Percentiles rank a stretch among this genome's conserved stretches.
Conservation (phyloP, 2,888 invertebrate species). For the Ophion obscuratus region DNA sequence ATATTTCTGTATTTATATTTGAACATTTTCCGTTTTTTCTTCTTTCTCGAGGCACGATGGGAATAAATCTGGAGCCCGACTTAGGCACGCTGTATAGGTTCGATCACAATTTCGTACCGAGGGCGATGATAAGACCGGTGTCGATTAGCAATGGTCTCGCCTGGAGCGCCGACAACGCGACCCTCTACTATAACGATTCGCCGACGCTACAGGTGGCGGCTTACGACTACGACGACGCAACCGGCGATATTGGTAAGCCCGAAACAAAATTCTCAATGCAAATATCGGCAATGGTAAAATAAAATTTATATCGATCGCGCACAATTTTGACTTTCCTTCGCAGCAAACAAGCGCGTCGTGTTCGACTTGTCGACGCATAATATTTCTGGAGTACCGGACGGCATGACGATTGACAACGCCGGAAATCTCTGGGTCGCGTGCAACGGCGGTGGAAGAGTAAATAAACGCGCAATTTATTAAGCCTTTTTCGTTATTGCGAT, state of each 20-base stretch:
- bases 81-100: constrained; percentile 87
- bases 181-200: constrained; percentile 92
- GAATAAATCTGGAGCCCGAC: constrained; percentile 83
- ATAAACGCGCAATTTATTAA: constrained; percentile 72
- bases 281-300: not conserved
- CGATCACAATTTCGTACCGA: constrained; percentile 75
- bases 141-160: constrained; percentile 92
- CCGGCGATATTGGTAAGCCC: constrained; percentile 85
- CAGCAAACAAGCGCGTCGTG: constrained; percentile 86
- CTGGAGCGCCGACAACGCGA: constrained; percentile 89
- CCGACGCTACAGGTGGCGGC: constrained; percentile 88
- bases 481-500: not conserved
- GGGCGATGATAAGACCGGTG: constrained; percentile 83
- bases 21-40: not conserved
- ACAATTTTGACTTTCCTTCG: constrained; percentile 62
- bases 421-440: constrained; percentile 92
- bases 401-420: constrained; percentile 92
- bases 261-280: not conserved
- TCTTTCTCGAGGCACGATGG: constrained; percentile 78
- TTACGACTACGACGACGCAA: constrained; percentile 88
- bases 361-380: constrained; percentile 87
- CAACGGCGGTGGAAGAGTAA: constrained; percentile 88
- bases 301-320: not conserved
- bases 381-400: constrained; percentile 88
- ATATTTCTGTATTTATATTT: constrained; percentile 85